These are phyloP conservation scores for Cirrhinus molitorella DNA, from an alignment of 2,797 vertebrate species.

Conservation along the genomic window DNA sequence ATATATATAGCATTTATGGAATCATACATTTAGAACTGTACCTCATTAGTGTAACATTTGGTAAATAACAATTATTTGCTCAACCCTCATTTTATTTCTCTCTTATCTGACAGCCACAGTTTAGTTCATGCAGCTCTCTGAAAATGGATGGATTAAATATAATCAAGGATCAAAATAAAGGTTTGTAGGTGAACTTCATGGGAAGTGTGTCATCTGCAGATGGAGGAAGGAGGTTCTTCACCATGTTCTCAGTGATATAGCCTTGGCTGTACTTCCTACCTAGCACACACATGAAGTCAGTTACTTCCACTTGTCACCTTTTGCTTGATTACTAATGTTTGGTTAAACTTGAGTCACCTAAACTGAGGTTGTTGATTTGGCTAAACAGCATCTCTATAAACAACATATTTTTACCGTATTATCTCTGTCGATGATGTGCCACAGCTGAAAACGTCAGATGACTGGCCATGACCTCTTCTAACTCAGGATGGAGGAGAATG, in stretches of 20 bases:
- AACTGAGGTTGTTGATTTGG: background rate
- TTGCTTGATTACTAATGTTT: background rate
- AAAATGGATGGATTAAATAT: constrained; percentile 72
- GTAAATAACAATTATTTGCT: background rate
- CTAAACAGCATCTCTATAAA: background rate
- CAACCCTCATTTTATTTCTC: background rate
- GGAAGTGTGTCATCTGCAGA: constrained; percentile 79
- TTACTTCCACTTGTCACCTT: background rate
- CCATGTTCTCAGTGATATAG: constrained; percentile 90
- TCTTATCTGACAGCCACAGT: background rate
- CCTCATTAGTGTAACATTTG: constrained; percentile 4
- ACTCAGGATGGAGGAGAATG: constrained; percentile 87
- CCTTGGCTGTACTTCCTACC: constrained; percentile 94
- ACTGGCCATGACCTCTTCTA: constrained; percentile 87
- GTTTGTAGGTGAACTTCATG: constrained; percentile 93
- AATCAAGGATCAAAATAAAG: constrained; percentile 58
- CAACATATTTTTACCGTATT: constrained; percentile 78
- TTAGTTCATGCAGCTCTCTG: background rate
- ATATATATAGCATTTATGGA: background rate
- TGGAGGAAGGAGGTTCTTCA: constrained; percentile 66
- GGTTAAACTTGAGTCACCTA: background rate
- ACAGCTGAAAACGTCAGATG: constrained; percentile 89
- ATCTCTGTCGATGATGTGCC: constrained; percentile 90
- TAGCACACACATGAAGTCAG: constrained; percentile 59
- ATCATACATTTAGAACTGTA: background rate